Evolutionary conservation across 2,797 vertebrate genomes (phyloP).

Genomic region (Lagodon rhomboides): DNA sequence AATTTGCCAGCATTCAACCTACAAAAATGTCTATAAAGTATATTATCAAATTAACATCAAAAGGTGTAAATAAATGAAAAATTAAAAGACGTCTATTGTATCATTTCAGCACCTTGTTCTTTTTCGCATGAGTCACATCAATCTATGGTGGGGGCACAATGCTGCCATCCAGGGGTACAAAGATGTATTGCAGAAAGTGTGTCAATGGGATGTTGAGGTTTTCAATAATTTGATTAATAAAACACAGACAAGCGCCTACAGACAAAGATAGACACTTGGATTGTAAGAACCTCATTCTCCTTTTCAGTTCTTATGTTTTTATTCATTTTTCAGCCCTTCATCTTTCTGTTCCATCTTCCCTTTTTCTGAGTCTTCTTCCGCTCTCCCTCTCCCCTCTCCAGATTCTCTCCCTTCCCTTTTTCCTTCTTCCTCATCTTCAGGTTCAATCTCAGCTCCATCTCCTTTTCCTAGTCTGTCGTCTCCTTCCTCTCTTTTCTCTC

Average conservation of each 20-base stretch:
- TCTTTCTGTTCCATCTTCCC: not conserved
- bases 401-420: constrained; percentile 25
- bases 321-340: constrained; percentile 3
- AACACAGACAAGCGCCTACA: not conserved
- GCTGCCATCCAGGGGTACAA: constrained; percentile 46
- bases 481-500: constrained; percentile 40
- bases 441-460: constrained; percentile 66
- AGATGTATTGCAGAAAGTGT: constrained; percentile 2
- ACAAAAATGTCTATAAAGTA: no score
- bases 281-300: not conserved
- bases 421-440: constrained; percentile 31
- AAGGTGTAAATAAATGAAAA: not conserved
- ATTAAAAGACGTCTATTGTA: not conserved
- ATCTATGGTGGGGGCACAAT: not conserved
- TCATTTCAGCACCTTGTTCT: not conserved
- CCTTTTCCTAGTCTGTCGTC: constrained; percentile 65
- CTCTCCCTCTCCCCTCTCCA: constrained; percentile 21
- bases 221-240: constrained; percentile 8
- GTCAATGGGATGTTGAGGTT: not conserved
- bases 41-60: not conserved
- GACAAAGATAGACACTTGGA: not conserved
- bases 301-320: not conserved
- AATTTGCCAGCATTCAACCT: no score
- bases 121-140: not conserved
- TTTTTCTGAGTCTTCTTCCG: constrained; percentile 14